Percentiles rank a stretch among this genome's conserved stretches.
Evolutionary conservation across 2,888 invertebrate genomes (phyloP).

Genomic region (Troglohyphantes excavatus): DNA sequence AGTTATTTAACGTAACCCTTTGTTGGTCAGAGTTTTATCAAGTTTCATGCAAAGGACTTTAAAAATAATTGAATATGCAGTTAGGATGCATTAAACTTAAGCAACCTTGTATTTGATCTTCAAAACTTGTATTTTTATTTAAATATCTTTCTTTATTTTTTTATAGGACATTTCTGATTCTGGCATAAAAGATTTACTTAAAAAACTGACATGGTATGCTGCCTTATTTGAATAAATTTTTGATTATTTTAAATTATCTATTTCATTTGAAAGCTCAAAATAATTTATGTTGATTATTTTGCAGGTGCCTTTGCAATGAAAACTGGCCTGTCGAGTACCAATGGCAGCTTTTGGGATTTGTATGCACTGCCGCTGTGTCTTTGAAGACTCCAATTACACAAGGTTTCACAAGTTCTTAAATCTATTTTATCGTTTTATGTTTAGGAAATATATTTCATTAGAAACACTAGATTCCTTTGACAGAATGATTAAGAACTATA

Average conservation of each 20-base stretch:
- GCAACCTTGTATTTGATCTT: no score
- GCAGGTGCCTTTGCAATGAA: slow-evolving; percentile 52
- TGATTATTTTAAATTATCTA: neutral
- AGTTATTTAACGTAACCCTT: no score
- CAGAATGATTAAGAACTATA: neutral
- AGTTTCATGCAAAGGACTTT: no score
- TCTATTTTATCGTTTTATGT: neutral
- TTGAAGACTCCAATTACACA: slow-evolving; percentile 57
- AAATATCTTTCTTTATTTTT: no score
- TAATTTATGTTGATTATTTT: neutral
- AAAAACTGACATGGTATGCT: slow-evolving; percentile 51
- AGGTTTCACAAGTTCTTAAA: slow-evolving; percentile 15
- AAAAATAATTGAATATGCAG: no score
- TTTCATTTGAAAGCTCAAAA: neutral
- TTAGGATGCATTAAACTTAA: no score
- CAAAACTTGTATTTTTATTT: no score
- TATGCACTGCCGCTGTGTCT: slow-evolving; percentile 27
- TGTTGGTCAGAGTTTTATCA: no score
- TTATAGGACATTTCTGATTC: slow-evolving; percentile 43
- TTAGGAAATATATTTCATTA: neutral
- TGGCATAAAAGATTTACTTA: slow-evolving; percentile 37
- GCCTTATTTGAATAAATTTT: neutral
- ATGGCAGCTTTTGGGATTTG: slow-evolving; percentile 36
- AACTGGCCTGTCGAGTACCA: slow-evolving; percentile 52
- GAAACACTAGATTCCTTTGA: neutral